A percentile compares a stretch with the other conserved stretches of the same genome.
These are phyloP conservation scores for Caenorhabditis brenneri DNA, from an alignment of 1,140 invertebrate species.

Conservation along the genomic window DNA sequence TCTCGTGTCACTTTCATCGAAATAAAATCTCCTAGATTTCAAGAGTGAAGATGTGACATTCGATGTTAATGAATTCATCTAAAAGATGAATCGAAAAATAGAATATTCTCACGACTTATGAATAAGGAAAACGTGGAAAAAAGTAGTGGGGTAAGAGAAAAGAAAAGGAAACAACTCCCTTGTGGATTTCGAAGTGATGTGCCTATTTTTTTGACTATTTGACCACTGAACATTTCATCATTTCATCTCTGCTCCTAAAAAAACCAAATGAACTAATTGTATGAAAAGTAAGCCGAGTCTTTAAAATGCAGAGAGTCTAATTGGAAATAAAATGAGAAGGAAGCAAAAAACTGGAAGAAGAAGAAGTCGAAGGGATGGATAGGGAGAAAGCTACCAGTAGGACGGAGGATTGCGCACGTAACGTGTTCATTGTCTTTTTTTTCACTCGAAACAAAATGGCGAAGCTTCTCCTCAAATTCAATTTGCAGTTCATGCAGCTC, in stretches of 20 bases:
- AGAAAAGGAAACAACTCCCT: background rate
- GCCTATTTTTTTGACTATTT: background rate
- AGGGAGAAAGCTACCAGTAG: background rate
- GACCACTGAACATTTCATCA: slow-evolving; percentile 9
- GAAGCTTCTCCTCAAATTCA: slow-evolving; percentile 42
- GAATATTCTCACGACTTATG: slow-evolving; percentile 41
- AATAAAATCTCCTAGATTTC: slow-evolving; percentile 15
- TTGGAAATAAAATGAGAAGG: background rate
- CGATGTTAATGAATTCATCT: slow-evolving; percentile 33
- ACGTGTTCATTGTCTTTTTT: slow-evolving; percentile 43
- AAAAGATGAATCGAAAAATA: slow-evolving; percentile 29
- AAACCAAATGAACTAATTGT: background rate
- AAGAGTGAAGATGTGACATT: slow-evolving; percentile 14
- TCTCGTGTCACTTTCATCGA: background rate
- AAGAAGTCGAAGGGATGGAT: too few species aligned
- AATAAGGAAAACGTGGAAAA: slow-evolving; percentile 35
- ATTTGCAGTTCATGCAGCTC: slow-evolving; percentile 40
- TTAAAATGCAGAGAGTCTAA: background rate
- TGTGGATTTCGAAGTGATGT: background rate
- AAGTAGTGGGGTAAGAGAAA: background rate
- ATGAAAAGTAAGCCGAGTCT: background rate
- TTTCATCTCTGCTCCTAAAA: background rate
- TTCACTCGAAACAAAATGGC: slow-evolving; percentile 41
- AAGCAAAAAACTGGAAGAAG: background rate
- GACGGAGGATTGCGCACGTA: slow-evolving; percentile 34